phyloP scores from a whole-genome alignment of 2,113 vertebrate genomes.

The Megalops atlanticus region DNA sequence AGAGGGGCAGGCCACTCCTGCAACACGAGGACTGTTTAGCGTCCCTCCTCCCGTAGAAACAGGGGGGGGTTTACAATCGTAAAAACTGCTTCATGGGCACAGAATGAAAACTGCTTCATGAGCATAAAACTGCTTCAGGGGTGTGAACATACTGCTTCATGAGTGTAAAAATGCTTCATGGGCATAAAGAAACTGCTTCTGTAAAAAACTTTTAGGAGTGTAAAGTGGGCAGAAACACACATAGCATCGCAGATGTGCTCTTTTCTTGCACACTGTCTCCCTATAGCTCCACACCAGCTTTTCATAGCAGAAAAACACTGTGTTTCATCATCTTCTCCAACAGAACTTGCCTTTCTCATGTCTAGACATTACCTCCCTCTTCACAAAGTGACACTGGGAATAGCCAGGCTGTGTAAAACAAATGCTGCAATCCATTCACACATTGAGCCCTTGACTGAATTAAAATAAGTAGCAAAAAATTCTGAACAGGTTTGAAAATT shows the following conservation, averaged over 20 bases:
- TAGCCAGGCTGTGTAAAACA: not conserved
- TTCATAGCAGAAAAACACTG: conserved; percentile 1
- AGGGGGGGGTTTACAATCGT: conserved; percentile 38
- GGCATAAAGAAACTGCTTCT: too few species aligned
- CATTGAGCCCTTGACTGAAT: not conserved
- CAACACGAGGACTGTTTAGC: conserved; percentile 57
- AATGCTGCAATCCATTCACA: not conserved
- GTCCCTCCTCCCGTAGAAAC: conserved; percentile 51
- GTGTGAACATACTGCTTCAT: too few species aligned
- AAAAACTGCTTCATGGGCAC: too few species aligned
- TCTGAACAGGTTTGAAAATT: too few species aligned
- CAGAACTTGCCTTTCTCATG: conserved; percentile 45
- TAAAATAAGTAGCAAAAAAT: too few species aligned
- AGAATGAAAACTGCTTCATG: too few species aligned
- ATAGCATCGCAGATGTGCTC: conserved; percentile 56
- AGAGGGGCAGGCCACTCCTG: conserved; percentile 37
- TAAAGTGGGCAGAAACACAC: conserved; percentile 33
- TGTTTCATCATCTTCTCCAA: conserved; percentile 45
- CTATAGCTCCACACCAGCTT: conserved; percentile 51
- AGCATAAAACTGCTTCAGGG: too few species aligned
- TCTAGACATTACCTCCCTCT: not conserved
- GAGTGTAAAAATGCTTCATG: too few species aligned
- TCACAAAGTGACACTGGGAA: too few species aligned
- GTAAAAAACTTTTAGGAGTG: conserved; percentile 47
- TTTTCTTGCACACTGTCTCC: conserved; percentile 54